A percentile compares a stretch with the other conserved stretches of the same genome.
phyloP scores from a whole-genome alignment of 2,888 invertebrate genomes.

The Catocala nupta region DNA sequence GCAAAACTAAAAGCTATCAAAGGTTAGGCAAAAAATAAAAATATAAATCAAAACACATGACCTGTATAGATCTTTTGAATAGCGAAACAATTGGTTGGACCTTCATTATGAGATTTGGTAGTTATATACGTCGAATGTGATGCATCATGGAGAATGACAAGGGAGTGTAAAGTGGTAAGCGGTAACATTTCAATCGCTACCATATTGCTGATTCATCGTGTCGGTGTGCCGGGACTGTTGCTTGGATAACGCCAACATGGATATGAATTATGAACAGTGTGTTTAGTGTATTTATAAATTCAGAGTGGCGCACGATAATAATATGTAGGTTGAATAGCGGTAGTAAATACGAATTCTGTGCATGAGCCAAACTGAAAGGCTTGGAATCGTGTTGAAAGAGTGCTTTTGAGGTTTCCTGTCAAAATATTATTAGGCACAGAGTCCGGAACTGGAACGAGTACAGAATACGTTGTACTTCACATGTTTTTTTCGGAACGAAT shows the following conservation, averaged over 20 bases:
- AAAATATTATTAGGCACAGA: too few species aligned
- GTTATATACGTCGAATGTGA: constrained; percentile 44
- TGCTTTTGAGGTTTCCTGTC: too few species aligned
- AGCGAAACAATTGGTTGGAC: constrained; percentile 46
- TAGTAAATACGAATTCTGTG: too few species aligned
- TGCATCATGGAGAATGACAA: constrained; percentile 51
- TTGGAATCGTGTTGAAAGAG: too few species aligned
- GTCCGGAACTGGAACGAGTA: too few species aligned
- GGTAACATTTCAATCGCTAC: constrained; percentile 62
- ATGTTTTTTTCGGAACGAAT: too few species aligned
- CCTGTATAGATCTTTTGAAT: constrained; percentile 42
- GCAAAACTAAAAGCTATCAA: constrained; percentile 16
- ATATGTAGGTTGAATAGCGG: too few species aligned
- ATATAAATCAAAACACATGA: constrained; percentile 40
- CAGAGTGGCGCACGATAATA: too few species aligned
- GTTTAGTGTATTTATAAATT: not conserved
- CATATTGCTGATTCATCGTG: constrained; percentile 62
- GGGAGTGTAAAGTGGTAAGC: constrained; percentile 59
- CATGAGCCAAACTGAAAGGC: too few species aligned
- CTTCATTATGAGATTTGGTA: constrained; percentile 53
- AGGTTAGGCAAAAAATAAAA: constrained; percentile 14
- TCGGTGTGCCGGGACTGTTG: constrained; percentile 32
- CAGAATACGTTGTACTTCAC: too few species aligned
- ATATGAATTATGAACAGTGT: constrained; percentile 35
- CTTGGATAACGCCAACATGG: constrained; percentile 38